Evolutionary conservation across 1,140 invertebrate genomes (phyloP).

Genomic region (Hycleus phaleratus): DNA sequence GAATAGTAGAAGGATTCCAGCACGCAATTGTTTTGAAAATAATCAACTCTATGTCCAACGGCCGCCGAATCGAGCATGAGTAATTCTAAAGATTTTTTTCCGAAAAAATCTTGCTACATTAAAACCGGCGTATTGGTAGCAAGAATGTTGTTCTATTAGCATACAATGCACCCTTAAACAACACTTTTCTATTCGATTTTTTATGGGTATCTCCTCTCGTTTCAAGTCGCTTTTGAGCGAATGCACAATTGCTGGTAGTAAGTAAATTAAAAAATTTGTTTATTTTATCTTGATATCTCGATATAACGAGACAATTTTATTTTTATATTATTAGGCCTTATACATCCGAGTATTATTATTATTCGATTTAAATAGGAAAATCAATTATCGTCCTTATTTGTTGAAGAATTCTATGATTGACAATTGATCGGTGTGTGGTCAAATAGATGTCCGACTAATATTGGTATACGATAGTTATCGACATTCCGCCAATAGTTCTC

Average conservation of each 20-base stretch:
- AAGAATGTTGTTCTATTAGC: constrained; percentile 29
- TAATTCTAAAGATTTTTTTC: constrained; percentile 22
- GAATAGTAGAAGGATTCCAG: too few relatives aligned
- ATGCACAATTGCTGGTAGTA: constrained; percentile 7
- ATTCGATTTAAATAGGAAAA: too few relatives aligned
- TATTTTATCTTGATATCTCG: neutral
- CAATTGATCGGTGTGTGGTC: constrained; percentile 6
- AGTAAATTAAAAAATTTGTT: constrained; percentile 12
- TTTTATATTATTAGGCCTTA: too few relatives aligned
- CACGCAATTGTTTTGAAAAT: too few relatives aligned
- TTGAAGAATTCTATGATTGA: neutral
- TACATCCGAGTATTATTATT: too few relatives aligned
- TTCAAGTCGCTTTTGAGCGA: neutral
- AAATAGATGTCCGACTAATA: constrained; percentile 8
- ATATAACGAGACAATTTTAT: neutral
- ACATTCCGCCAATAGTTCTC: constrained; percentile 18
- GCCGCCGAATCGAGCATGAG: constrained; percentile 5
- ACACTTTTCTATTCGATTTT: constrained; percentile 27
- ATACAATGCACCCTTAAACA: constrained; percentile 30
- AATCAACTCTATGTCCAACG: too few relatives aligned
- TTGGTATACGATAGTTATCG: constrained; percentile 10
- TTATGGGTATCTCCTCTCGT: constrained; percentile 7
- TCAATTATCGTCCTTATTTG: too few relatives aligned
- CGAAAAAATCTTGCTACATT: constrained; percentile 21
- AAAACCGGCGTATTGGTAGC: constrained; percentile 24